Percentiles rank a stretch among this genome's conserved stretches.
Conservation (phyloP, 2,113 vertebrate species). For the Alaudala cheleensis region DNA sequence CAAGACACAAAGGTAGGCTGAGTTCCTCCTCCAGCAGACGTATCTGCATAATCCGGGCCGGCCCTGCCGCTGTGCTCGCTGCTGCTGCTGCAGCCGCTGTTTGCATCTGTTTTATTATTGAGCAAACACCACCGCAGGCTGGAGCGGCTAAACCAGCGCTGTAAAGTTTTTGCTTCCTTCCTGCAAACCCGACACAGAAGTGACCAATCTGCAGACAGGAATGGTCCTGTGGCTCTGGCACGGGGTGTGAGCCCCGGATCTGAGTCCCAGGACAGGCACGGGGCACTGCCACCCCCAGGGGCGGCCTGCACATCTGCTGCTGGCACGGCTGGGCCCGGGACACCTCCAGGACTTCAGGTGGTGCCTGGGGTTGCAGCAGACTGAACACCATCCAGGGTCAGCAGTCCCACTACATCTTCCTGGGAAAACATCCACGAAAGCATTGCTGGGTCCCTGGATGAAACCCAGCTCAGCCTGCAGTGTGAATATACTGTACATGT, state of each 20-base stretch:
- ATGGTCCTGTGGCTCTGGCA: not conserved
- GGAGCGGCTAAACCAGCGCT: not conserved
- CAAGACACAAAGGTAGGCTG: not conserved
- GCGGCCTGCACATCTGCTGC: accelerated
- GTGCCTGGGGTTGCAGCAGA: not conserved
- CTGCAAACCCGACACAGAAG: not conserved
- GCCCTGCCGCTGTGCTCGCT: not conserved
- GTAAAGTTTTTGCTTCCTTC: not conserved
- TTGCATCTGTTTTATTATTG: not conserved
- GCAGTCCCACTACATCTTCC: not conserved
- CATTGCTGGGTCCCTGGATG: not conserved
- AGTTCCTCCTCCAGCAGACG: not conserved
- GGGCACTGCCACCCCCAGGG: too few relatives aligned
- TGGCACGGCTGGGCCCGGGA: not conserved
- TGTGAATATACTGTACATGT: not conserved
- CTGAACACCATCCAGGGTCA: not conserved
- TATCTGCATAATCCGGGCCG: not conserved
- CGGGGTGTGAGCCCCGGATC: accelerated
- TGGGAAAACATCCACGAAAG: not conserved
- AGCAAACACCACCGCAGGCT: not conserved
- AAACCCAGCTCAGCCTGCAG: not conserved
- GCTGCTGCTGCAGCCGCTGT: not conserved
- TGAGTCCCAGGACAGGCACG: not conserved
- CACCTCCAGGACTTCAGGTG: not conserved
- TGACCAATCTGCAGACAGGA: not conserved